These are phyloP conservation scores for Sepioteuthis lessoniana DNA, from an alignment of 2,888 invertebrate species.

Conservation along the genomic window DNA sequence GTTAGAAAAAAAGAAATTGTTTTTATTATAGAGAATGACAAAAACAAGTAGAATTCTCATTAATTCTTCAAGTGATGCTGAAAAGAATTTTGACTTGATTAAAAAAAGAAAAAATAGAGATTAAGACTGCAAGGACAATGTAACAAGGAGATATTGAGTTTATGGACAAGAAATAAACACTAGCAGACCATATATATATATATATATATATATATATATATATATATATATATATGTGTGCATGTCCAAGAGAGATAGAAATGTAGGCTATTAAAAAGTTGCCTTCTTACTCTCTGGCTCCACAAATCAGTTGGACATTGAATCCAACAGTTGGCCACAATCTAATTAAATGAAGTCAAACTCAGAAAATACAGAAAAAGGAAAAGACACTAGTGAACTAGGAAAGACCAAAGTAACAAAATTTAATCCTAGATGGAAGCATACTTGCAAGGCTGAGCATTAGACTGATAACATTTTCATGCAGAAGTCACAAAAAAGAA, in stretches of 20 bases:
- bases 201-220: neutral
- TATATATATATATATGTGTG: neutral
- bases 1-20: slow-evolving; percentile 43
- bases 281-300: neutral
- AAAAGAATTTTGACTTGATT: slow-evolving; percentile 45
- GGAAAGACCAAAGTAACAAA: neutral
- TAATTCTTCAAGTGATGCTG: slow-evolving; percentile 44
- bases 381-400: neutral
- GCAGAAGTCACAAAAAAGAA: neutral
- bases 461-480: neutral
- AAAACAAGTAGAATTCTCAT: slow-evolving; percentile 44
- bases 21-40: slow-evolving; percentile 36
- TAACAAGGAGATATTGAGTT: neutral
- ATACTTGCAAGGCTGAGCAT: neutral
- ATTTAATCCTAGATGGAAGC: neutral
- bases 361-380: neutral
- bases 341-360: neutral
- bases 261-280: neutral
- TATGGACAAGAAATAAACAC: too few species aligned
- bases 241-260: neutral
- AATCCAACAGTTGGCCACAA: neutral
- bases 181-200: neutral
- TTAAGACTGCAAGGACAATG: slow-evolving; percentile 41
- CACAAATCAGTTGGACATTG: neutral
- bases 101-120: slow-evolving; percentile 46